phyloP scores from a whole-genome alignment of 2,797 vertebrate species.

The Falco columbarius region DNA sequence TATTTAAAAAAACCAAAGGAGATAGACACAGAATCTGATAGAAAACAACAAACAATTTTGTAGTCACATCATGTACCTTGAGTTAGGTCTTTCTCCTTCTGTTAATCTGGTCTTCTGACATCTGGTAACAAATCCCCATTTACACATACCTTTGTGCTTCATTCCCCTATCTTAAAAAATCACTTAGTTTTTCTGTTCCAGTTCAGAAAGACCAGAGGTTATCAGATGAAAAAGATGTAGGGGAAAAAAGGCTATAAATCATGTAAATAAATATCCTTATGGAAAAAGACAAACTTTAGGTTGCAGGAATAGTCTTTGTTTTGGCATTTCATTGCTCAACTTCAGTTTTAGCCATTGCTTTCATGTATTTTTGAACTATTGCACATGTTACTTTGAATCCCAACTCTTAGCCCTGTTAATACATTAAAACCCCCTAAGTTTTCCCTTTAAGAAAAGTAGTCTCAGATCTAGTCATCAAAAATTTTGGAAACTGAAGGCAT shows the following conservation, averaged over 20 bases:
- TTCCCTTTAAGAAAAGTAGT: not conserved
- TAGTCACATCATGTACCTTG: not conserved
- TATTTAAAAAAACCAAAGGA: not conserved
- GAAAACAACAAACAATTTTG: not conserved
- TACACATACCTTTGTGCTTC: not conserved
- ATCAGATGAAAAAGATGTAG: not conserved
- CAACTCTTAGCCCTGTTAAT: not conserved
- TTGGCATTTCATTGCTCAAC: not conserved
- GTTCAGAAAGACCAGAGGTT: not conserved
- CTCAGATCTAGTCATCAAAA: not conserved
- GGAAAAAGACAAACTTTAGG: not conserved
- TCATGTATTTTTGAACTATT: not conserved
- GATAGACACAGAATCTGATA: not conserved
- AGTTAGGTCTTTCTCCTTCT: not conserved
- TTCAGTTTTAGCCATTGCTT: not conserved
- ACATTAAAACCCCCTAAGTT: accelerated
- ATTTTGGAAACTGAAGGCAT: not conserved
- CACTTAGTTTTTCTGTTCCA: not conserved
- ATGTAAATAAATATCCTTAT: not conserved
- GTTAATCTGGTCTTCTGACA: not conserved
- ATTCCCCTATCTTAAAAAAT: not conserved
- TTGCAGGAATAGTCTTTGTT: not conserved
- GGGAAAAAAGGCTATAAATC: not conserved
- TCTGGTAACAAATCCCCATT: not conserved
- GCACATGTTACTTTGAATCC: not conserved